Evolutionary conservation across 2,113 vertebrate species (phyloP).

Genomic region (Gobiocypris rarus): DNA sequence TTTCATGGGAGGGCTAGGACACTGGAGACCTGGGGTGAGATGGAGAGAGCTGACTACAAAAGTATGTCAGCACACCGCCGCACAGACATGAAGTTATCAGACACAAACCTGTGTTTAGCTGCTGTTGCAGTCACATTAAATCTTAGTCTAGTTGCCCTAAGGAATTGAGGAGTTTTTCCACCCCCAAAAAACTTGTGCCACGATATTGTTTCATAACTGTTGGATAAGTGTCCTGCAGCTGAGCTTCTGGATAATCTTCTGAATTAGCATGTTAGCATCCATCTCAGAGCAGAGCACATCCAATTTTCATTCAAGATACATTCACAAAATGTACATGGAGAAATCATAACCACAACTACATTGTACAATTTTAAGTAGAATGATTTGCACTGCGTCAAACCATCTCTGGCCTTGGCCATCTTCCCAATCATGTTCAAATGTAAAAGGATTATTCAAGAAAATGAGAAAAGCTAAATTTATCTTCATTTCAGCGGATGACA

Average conservation of each 20-base stretch:
- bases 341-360: background rate
- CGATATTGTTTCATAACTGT: background rate
- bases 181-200: background rate
- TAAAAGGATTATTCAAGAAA: slow-evolving; percentile 15
- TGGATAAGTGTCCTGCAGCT: background rate
- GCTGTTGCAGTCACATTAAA: slow-evolving; percentile 9
- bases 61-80: slow-evolving; percentile 37
- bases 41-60: slow-evolving; percentile 43
- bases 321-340: background rate
- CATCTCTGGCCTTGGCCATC: background rate
- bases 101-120: slow-evolving; percentile 16
- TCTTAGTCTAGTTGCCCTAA: background rate
- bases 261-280: background rate
- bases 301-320: background rate
- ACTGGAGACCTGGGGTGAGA: slow-evolving; percentile 37
- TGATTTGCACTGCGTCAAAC: background rate
- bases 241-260: background rate
- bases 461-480: slow-evolving; percentile 16
- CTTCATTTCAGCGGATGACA: slow-evolving; percentile 34
- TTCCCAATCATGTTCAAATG: slow-evolving; percentile 11
- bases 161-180: background rate
- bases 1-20: slow-evolving; percentile 42
- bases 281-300: background rate
- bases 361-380: background rate
- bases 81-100: background rate